phyloP scores from a whole-genome alignment of 2,797 vertebrate species.

The Trachurus trachurus region DNA sequence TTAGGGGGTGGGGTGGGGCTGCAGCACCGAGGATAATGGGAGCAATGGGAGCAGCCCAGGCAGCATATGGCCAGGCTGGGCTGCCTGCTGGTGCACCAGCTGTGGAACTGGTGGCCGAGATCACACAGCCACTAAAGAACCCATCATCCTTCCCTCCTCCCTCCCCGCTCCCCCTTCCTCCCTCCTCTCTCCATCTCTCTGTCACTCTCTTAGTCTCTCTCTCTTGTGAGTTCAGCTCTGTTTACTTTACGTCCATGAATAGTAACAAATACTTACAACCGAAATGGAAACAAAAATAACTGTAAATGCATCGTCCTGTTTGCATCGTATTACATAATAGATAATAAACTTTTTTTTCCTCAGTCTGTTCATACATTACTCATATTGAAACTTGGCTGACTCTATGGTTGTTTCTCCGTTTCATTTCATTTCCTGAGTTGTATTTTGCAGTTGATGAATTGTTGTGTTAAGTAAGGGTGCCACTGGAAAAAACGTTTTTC shows the following conservation, averaged over 20 bases:
- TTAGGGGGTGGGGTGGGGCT: slow-evolving; percentile 43
- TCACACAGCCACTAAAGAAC: slow-evolving; percentile 87
- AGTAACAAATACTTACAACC: background rate
- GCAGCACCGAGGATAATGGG: slow-evolving; percentile 90
- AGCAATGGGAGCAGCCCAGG: slow-evolving; percentile 91
- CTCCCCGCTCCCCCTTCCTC: background rate
- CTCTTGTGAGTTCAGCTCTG: slow-evolving; percentile 50
- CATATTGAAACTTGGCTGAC: background rate
- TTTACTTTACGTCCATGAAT: slow-evolving; percentile 5
- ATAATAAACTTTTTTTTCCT: background rate
- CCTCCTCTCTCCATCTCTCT: slow-evolving; percentile 29
- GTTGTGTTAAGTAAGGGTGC: background rate
- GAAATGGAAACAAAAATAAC: background rate
- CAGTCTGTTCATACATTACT: background rate
- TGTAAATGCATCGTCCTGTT: background rate
- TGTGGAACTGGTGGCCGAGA: slow-evolving; percentile 91
- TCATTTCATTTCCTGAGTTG: background rate
- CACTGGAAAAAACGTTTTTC: too few species aligned
- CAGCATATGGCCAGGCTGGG: slow-evolving; percentile 93
- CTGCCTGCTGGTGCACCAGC: slow-evolving; percentile 95
- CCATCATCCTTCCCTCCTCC: slow-evolving; percentile 55
- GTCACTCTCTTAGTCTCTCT: slow-evolving; percentile 47
- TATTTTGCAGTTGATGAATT: background rate
- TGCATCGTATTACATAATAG: background rate
- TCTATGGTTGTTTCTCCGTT: too few species aligned